Evolutionary conservation across 2,888 invertebrate species (phyloP).

Genomic region (Lapara coniferarum): DNA sequence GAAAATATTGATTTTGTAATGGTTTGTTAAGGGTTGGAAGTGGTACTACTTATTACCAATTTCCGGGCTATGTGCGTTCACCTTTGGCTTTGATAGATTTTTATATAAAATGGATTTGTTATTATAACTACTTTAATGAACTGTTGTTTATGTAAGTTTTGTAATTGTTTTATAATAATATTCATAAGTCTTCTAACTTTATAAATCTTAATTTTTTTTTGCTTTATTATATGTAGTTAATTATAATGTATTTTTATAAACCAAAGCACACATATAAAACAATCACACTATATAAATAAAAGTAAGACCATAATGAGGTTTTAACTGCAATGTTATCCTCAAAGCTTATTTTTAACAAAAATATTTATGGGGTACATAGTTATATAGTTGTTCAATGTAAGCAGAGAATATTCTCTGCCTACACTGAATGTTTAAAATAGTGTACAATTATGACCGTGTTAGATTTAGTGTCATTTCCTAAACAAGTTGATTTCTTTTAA

Average conservation of each 20-base stretch:
- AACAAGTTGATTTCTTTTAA: not conserved
- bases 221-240: not conserved
- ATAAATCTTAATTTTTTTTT: not conserved
- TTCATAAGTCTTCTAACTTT: not conserved
- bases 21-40: conserved; percentile 18
- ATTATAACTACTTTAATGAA: not conserved
- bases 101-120: not conserved
- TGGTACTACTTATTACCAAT: conserved; percentile 2
- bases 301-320: no score
- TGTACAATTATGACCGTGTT: not conserved
- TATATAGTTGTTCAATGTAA: no score
- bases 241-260: not conserved
- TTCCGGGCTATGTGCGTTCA: not conserved
- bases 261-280: not conserved
- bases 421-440: not conserved
- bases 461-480: not conserved
- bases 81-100: not conserved
- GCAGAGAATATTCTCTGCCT: not conserved
- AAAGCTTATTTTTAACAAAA: no score
- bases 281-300: not conserved
- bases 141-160: not conserved
- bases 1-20: conserved; percentile 13
- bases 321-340: no score
- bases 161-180: not conserved
- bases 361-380: no score